Base-by-base conservation (phyloP, 2,888 invertebrate species). In the Luperina testacea region DNA sequence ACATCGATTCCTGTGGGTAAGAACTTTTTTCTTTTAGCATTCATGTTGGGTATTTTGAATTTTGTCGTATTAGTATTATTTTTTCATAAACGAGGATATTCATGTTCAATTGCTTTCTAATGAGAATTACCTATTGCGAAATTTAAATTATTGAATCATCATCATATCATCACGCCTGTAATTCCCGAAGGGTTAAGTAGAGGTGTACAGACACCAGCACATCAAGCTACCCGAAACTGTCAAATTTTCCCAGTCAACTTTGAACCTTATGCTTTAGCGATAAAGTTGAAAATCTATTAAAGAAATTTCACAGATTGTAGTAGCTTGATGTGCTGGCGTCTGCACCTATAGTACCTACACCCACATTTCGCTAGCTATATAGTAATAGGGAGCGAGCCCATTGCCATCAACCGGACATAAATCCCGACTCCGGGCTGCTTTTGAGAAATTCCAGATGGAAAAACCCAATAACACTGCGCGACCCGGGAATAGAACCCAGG, bases 1-100 rank as follows among this genome's bases (percentile, higher is more conserved):
- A 90, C 92, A 94, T 92, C 93, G 94, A 94, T 93, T 92, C 93
- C 92, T 93, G 89, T 93, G 93, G 92, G 92, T 93, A 92, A 91
- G 91, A 90, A 82, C 75, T 87, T 90, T 89, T 90, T 87, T 85
- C 79, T 86, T 89, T 89, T 87, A 79, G 75, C 68, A 82, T 87
- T 80, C 73, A 71, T 45, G 61, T 77, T 84, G 45, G 75, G 59
- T 83, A 82, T 83, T 87, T 86, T 61, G 24, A 80, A 72, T 73
- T 63, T 57, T 17, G 77, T 68, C 48, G 65, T 57, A 24, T 57
- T 20, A 51, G 7, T 59, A 15, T 75, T 80, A 61, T 48, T 75
- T 63, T 67, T 64, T 80, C 67, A 27, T 57, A 80, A 53, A 32
- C 4, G 17, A 38, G 17, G 1, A 9, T 45, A 9, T 63, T 75